Evolutionary conservation across 2,888 invertebrate genomes (phyloP), one percentile per base, ranked within the genome.

Genomic region (Julus scanicus): DNA sequence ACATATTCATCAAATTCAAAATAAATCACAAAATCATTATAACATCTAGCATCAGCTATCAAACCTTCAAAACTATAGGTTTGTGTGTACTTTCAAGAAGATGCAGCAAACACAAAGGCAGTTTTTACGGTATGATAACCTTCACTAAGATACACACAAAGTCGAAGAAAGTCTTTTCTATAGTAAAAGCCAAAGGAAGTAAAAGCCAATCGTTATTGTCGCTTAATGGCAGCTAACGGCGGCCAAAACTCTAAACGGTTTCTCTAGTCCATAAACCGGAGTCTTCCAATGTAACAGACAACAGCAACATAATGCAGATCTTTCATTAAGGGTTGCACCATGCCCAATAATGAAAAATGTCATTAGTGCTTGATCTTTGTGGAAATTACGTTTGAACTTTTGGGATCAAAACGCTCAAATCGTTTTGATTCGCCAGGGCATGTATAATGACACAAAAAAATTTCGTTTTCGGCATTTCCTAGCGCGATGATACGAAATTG

Each of bases 191-290:
- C 5, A 57, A 57, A 57, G 57, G 57, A 57, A 57, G 57, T 57
- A 57, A 57, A 57, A 57, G 17, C 57, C 57, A 57, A 57, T 17
- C 57, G 57, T 57, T 57, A 15, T 17, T 57, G 57, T 17, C 57
- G 57, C 57, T 57, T 57, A 57, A 57, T 57, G 57, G 57, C 57
- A 57, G 57, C 57, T 13, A 57, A 57, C 13, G 17, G 57, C 57
- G 17, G 15, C 17, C 57, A 57, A 57, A 57, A 57, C 57, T 57
- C 57, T 57, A 57, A 57, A 57, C 57, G 57, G 57, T 57, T 57
- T 57, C 57, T 57, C 57, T 57, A 57, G 57, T 57, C 57, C 57
- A 57, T 57, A 57, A 57, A 57, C 57, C 57, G 57, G 17, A 57
- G 57, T 57, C 15, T 17, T 17, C 13, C 5, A 57, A 15, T 17